These are phyloP conservation scores for Tiliqua scincoides DNA, from an alignment of 2,113 vertebrate species.

Conservation along the genomic window DNA sequence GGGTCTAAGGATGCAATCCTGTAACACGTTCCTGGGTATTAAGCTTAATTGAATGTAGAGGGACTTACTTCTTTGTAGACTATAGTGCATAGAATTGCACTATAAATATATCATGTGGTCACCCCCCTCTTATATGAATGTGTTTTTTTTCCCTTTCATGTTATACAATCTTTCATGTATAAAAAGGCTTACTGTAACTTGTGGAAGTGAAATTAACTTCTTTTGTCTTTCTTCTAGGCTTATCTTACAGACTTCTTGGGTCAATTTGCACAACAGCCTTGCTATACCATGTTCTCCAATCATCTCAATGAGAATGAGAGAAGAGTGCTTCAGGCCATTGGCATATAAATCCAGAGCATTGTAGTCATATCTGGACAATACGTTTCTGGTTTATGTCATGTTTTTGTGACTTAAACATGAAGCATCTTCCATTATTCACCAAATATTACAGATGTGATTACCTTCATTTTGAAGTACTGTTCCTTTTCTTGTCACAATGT, in stretches of 20 bases:
- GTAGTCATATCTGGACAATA: conserved; percentile 24
- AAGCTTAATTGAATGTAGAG: no score
- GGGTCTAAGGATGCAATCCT: neutral
- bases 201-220: conserved; percentile 20
- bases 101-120: neutral
- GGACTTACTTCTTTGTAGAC: no score
- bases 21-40: no score
- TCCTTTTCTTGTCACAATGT: conserved; percentile 50
- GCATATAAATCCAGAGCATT: conserved; percentile 78
- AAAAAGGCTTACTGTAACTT: neutral
- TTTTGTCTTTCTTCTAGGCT: conserved; percentile 77
- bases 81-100: no score
- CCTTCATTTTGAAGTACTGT: conserved; percentile 35
- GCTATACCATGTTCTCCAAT: conserved; percentile 94
- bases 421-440: conserved; percentile 59
- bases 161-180: neutral
- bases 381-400: conserved; percentile 50
- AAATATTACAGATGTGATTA: conserved; percentile 48
- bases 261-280: conserved; percentile 97
- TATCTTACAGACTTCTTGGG: conserved; percentile 97
- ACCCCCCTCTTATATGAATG: neutral
- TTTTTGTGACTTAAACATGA: conserved; percentile 65
- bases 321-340: conserved; percentile 91
- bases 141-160: rapidly evolving
- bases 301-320: conserved; percentile 93